A percentile compares a stretch with the other conserved stretches of the same genome.
Evolutionary conservation across 2,888 invertebrate genomes (phyloP).

Genomic region (Tetramorium bicarinatum): DNA sequence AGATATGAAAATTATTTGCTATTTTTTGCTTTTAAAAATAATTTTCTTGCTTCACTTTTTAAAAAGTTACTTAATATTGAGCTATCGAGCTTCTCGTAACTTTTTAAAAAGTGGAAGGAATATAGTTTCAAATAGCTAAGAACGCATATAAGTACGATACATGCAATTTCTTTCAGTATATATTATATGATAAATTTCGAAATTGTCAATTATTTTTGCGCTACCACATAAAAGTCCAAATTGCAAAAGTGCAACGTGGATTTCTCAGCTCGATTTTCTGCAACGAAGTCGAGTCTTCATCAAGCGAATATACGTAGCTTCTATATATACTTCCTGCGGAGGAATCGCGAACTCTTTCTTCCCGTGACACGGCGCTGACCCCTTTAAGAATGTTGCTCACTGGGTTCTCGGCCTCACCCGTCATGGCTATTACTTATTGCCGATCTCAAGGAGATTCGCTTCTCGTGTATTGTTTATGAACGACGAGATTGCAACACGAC

Average conservation of each 20-base stretch:
- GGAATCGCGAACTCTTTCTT: constrained; percentile 69
- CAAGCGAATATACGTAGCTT: constrained; percentile 31
- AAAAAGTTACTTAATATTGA: too few species aligned
- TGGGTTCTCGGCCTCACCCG: constrained; percentile 70
- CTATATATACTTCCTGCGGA: constrained; percentile 42
- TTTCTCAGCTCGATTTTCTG: neutral
- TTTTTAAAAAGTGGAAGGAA: too few species aligned
- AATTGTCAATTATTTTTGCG: neutral
- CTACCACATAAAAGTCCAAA: neutral
- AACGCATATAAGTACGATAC: neutral
- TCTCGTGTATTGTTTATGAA: constrained; percentile 73
- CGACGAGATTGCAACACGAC: constrained; percentile 66
- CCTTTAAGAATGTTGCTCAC: constrained; percentile 75
- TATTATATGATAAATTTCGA: neutral
- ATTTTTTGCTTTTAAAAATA: too few species aligned
- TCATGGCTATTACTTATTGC: constrained; percentile 77
- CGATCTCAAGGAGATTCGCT: constrained; percentile 77
- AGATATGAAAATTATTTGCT: too few species aligned
- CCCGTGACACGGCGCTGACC: constrained; percentile 75
- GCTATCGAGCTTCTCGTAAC: too few species aligned
- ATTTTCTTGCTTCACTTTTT: too few species aligned
- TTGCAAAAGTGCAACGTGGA: constrained; percentile 5
- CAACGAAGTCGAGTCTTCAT: constrained; percentile 6
- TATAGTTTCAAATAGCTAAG: neutral
- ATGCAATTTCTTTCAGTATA: neutral